Conservation (phyloP, 2,113 vertebrate genomes). For the Excalfactoria chinensis region DNA sequence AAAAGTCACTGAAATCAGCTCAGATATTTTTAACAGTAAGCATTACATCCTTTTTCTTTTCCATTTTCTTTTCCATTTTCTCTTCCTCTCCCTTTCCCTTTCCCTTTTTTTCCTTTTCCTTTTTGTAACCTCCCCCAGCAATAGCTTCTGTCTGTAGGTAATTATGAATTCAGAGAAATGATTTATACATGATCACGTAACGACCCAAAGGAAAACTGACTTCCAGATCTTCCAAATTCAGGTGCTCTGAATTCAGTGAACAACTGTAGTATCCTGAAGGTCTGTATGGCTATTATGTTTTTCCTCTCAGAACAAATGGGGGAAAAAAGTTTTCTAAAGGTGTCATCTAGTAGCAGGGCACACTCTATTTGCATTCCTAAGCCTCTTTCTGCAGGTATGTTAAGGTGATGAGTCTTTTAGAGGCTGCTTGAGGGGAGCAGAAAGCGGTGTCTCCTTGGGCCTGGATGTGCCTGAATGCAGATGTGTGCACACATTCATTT, state of each 20-base stretch:
- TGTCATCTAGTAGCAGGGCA: background rate
- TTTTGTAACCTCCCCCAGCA: background rate
- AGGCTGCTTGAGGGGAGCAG: background rate
- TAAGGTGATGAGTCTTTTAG: background rate
- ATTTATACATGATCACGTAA: background rate
- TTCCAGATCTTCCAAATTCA: background rate
- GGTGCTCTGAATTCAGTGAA: background rate
- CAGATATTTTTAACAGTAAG: background rate
- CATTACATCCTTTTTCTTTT: background rate
- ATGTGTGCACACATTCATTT: background rate
- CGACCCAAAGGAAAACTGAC: background rate
- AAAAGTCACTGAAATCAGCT: background rate
- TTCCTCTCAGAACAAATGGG: background rate
- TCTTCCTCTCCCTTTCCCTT: background rate
- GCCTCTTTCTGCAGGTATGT: background rate
- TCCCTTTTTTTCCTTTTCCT: background rate
- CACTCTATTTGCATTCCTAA: background rate
- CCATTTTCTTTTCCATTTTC: background rate
- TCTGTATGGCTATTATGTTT: background rate
- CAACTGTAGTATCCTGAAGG: background rate
- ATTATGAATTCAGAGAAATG: background rate
- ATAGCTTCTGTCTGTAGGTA: background rate
- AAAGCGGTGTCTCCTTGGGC: background rate
- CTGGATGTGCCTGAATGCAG: rapidly evolving
- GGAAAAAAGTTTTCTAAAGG: background rate